Conservation (phyloP, 1,140 invertebrate species). For the Halictus rubicundus region DNA sequence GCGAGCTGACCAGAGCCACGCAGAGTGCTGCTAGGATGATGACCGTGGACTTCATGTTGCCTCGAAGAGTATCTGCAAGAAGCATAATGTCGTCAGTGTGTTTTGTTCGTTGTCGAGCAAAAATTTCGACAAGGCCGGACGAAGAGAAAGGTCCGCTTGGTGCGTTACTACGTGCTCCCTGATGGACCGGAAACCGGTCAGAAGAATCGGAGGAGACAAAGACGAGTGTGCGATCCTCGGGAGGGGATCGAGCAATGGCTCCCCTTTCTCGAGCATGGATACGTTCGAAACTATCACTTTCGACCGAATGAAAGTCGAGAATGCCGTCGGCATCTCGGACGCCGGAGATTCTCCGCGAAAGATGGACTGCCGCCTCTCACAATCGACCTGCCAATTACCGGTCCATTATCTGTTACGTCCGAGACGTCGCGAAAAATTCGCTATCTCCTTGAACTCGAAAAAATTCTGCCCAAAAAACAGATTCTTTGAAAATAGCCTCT, state of each 20-base stretch:
- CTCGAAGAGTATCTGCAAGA: constrained; percentile 46
- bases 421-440: not conserved
- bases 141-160: not conserved
- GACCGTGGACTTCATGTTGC: constrained; percentile 73
- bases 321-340: constrained; percentile 58
- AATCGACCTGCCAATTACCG: not conserved
- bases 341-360: constrained; percentile 20
- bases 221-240: constrained; percentile 39
- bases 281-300: constrained; percentile 78
- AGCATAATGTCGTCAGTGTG: not conserved
- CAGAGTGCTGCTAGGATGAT: constrained; percentile 68
- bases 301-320: constrained; percentile 78
- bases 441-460: too few species aligned
- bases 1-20: constrained; percentile 68
- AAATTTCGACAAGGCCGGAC: not conserved
- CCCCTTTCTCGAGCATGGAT: constrained; percentile 76
- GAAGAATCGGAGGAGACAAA: constrained; percentile 53
- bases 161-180: not conserved
- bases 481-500: not conserved
- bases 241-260: constrained; percentile 57
- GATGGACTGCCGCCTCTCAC: constrained; percentile 8
- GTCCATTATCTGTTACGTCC: not conserved
- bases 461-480: too few species aligned
- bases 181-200: constrained; percentile 39
- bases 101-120: not conserved